A percentile compares a stretch with the other conserved stretches of the same genome.
phyloP scores from a whole-genome alignment of 2,113 vertebrate genomes.

The Rhabdomys dilectus region DNA sequence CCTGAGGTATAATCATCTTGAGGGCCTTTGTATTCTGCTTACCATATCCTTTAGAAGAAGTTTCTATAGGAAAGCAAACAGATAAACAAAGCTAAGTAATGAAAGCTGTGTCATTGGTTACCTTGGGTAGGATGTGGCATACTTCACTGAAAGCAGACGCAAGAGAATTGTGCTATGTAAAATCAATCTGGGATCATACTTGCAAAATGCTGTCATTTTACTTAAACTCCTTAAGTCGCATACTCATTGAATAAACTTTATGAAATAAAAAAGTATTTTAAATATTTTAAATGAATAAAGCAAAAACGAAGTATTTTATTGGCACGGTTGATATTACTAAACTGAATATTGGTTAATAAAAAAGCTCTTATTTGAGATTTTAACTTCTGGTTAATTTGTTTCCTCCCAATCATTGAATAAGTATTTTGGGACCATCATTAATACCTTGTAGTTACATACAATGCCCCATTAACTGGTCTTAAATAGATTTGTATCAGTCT shows the following conservation, averaged over 20 bases:
- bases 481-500: not conserved
- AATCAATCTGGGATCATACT: not conserved
- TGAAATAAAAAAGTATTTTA: not conserved
- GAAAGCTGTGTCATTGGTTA: not conserved
- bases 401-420: not conserved
- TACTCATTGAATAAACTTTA: not conserved
- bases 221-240: not conserved
- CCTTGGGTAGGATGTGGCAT: not conserved
- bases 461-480: not conserved
- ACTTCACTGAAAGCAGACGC: constrained; percentile 16
- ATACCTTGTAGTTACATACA: not conserved
- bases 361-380: not conserved
- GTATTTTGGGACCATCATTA: not conserved
- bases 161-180: not conserved
- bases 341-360: constrained; percentile 11
- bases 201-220: not conserved
- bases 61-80: constrained; percentile 2
- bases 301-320: constrained; percentile 17
- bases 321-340: not conserved
- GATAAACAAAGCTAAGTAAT: not conserved
- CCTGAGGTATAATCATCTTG: not conserved
- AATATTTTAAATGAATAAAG: constrained; percentile 31
- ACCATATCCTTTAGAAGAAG: not conserved
- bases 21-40: not conserved
- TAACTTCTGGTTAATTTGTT: constrained; percentile 8